These are phyloP conservation scores for Gymnarchus niloticus DNA, from an alignment of 2,113 vertebrate species.

Conservation along the genomic window DNA sequence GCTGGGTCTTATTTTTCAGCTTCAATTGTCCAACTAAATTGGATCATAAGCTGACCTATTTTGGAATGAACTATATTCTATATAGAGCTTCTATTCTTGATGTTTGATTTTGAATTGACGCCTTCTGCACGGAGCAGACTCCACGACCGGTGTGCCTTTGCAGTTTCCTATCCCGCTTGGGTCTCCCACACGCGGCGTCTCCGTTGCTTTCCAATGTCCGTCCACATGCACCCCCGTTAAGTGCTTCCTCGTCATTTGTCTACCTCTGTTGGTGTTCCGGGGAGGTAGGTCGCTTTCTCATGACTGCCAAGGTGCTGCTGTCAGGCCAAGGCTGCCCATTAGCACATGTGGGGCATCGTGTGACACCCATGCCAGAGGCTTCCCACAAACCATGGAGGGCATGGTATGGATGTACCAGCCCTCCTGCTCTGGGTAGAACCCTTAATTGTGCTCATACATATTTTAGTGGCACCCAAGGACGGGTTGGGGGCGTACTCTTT, in stretches of 20 bases:
- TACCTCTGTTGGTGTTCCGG: neutral
- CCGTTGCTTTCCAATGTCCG: too few species aligned
- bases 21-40: slow-evolving; percentile 6
- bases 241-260: neutral
- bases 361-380: neutral
- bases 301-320: neutral
- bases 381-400: slow-evolving; percentile 33
- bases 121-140: neutral
- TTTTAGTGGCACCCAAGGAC: slow-evolving; percentile 27
- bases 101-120: neutral
- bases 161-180: too few species aligned
- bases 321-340: slow-evolving; percentile 3
- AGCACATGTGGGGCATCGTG: neutral
- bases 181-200: too few species aligned
- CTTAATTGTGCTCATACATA: slow-evolving; percentile 38
- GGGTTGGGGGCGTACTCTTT: slow-evolving; percentile 22
- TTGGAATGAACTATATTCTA: slow-evolving; percentile 5
- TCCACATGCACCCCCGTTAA: neutral
- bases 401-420: neutral
- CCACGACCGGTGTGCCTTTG: neutral
- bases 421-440: slow-evolving; percentile 23
- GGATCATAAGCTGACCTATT: slow-evolving; percentile 14
- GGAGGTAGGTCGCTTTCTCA: neutral
- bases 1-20: neutral
- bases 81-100: slow-evolving; percentile 9